Conservation (phyloP, 2,888 invertebrate species). For the Cephus runcator region DNA sequence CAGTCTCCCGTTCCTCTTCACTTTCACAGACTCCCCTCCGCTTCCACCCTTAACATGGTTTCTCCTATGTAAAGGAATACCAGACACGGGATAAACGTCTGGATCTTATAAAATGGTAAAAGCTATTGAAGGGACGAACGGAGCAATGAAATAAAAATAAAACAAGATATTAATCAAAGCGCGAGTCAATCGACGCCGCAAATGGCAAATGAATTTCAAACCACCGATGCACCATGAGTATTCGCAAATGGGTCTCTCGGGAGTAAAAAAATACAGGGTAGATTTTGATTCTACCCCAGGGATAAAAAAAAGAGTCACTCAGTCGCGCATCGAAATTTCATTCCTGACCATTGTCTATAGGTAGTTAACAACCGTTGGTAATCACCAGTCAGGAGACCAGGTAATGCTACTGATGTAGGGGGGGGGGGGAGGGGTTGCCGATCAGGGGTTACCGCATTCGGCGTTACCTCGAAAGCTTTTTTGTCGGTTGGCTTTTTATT, state of each 20-base stretch:
- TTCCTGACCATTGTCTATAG: not conserved
- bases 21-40: not conserved
- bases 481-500: not conserved
- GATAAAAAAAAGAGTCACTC: not conserved
- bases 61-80: not conserved
- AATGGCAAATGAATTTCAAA: not conserved
- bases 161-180: not conserved
- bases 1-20: not conserved
- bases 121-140: not conserved
- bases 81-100: not conserved
- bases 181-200: not conserved
- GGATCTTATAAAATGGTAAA: not conserved
- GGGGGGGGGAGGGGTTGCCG: not conserved
- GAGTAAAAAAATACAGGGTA: not conserved
- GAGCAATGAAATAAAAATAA: not conserved
- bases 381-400: not conserved
- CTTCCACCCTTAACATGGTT: not conserved
- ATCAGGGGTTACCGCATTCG: not conserved
- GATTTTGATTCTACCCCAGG: not conserved
- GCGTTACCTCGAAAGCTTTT: not conserved
- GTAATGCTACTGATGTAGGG: not conserved
- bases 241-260: not conserved
- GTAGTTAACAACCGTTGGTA: not conserved
- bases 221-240: not conserved
- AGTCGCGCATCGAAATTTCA: not conserved